These are phyloP conservation scores for Drosophila serrata DNA, from an alignment of 1,140 invertebrate species.

Conservation along the genomic window DNA sequence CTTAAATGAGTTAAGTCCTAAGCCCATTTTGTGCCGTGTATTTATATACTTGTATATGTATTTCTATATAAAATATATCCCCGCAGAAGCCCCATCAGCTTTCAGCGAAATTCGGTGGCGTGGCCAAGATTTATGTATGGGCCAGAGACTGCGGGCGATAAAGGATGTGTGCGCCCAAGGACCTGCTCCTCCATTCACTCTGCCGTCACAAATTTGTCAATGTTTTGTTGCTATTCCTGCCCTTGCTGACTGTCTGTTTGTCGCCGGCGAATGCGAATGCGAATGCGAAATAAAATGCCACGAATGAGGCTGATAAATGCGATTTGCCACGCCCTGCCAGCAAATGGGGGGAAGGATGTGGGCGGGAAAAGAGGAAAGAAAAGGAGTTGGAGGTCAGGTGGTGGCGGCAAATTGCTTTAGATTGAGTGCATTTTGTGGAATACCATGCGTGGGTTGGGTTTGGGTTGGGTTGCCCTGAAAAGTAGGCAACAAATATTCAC, in stretches of 20 bases:
- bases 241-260: conserved; percentile 25
- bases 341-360: not conserved
- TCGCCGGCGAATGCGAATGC: conserved; percentile 45
- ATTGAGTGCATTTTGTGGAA: conserved; percentile 49
- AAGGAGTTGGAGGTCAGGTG: conserved; percentile 29
- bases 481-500: conserved; percentile 38
- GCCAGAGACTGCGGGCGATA: conserved; percentile 23
- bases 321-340: conserved; percentile 65
- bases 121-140: conserved; percentile 64
- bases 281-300: conserved; percentile 69
- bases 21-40: not conserved
- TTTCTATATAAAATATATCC: too few species aligned
- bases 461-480: not conserved
- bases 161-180: conserved; percentile 56
- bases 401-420: conserved; percentile 40
- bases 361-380: not conserved
- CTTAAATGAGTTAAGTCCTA: not conserved
- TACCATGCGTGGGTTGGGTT: conserved; percentile 4
- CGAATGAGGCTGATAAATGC: conserved; percentile 76
- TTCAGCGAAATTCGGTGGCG: conserved; percentile 65
- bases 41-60: not conserved
- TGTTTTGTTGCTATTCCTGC: conserved; percentile 39
- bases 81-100: conserved; percentile 59
- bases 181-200: conserved; percentile 15
- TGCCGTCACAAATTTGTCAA: conserved; percentile 66